Conservation (phyloP, 2,113 vertebrate genomes). For the Myotis davidii region DNA sequence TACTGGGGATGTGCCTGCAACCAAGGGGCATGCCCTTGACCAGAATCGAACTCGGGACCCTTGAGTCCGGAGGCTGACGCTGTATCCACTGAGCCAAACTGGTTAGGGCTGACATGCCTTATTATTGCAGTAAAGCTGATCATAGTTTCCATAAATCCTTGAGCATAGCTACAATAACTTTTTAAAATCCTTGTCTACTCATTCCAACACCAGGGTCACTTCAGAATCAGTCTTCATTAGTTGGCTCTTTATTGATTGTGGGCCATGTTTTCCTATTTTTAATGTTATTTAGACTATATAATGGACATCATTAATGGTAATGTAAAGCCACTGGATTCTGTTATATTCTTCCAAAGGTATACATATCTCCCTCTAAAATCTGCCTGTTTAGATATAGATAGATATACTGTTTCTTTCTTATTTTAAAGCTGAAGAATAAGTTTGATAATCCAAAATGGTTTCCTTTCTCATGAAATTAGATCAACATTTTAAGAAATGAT, state of each 20-base stretch:
- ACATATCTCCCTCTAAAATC: not conserved
- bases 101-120: not conserved
- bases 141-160: not conserved
- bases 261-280: not conserved
- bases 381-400: not conserved
- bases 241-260: not conserved
- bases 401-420: not conserved
- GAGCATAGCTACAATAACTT: not conserved
- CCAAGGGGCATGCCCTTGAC: too few relatives aligned
- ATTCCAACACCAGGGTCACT: not conserved
- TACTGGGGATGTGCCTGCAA: too few relatives aligned
- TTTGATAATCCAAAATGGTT: not conserved
- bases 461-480: conserved; percentile 31
- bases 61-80: too few relatives aligned
- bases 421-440: not conserved
- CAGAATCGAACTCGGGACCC: too few relatives aligned
- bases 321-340: not conserved
- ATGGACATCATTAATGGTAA: not conserved
- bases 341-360: not conserved
- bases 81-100: too few relatives aligned
- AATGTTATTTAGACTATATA: not conserved
- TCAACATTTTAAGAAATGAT: conserved; percentile 3
- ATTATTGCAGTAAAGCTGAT: not conserved
- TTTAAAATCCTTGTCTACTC: not conserved
- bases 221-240: not conserved